Evolutionary conservation across 1,140 invertebrate species (phyloP), one percentile per base, ranked within the genome.

Genomic region (Sinonovacula constricta): DNA sequence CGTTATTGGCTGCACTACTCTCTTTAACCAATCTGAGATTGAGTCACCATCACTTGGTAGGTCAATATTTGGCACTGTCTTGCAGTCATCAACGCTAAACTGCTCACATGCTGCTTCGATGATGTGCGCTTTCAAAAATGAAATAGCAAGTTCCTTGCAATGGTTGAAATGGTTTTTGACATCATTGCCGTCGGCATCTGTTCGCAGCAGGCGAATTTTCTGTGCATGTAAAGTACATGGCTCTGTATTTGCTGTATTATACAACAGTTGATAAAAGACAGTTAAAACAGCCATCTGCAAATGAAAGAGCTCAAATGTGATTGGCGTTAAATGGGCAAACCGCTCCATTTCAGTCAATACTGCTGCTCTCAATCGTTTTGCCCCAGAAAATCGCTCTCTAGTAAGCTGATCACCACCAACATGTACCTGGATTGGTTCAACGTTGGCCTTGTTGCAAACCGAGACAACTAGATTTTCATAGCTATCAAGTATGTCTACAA

Each of bases 91-190:
- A n/a, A 70, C 2, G 10, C 30, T 24, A 57, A 59, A 57, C 7
- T 70, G 54, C 28, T 70, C 30, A 36, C 53, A 70, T n/a, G 68
- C 31, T 10, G 53, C 31, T 63, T 78, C 66, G 3, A 71, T 53
- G 5, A 81, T 68, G 36, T 79, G 68, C 7, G 51, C 49, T 26
- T 72, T 62, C 1, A 77, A 51, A 51, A 82, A 33, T 15, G 81
- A 82, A 22, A 77, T 30, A 56, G 62, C 54, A 18, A 82, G 65
- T 30, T 82, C 81, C 26, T 76, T 82, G 18, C 79, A 72, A 54
- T n/a, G 28, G 53, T 79, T 57, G 45, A 67, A 82, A 26, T 78
- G 66, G n/a, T 65, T 57, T 56, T 74, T 79, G 1, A 82, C 70
- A 53, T 74, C 59, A 56, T 68, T 28, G 28, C 59, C 71, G 34